A percentile compares a stretch with the other conserved stretches of the same genome.
phyloP scores from a whole-genome alignment of 2,113 vertebrate genomes.

The Hippopotamus amphibius region DNA sequence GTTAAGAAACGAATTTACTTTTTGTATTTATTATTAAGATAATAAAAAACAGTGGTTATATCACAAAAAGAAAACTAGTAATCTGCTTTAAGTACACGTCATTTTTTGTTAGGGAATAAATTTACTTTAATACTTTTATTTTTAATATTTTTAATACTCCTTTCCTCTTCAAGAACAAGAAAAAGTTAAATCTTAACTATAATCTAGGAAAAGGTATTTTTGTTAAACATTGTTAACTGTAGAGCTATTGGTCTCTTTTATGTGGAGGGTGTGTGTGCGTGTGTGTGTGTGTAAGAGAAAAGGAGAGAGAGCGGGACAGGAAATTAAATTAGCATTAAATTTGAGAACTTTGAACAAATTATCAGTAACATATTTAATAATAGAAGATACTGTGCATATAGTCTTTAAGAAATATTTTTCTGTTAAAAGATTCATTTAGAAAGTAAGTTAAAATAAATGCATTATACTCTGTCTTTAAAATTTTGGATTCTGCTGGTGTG shows the following conservation, averaged over 20 bases:
- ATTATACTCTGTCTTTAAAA: neutral
- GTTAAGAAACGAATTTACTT: slow-evolving; percentile 67
- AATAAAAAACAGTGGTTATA: neutral
- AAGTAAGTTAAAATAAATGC: slow-evolving; percentile 30
- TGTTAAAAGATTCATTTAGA: slow-evolving; percentile 29
- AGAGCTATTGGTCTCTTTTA: slow-evolving; percentile 10
- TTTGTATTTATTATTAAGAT: slow-evolving; percentile 38
- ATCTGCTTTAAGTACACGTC: slow-evolving; percentile 18
- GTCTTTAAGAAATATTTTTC: neutral
- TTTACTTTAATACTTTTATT: neutral
- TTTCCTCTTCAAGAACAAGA: slow-evolving; percentile 37
- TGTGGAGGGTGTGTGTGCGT: neutral
- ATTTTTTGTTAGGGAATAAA: slow-evolving; percentile 36
- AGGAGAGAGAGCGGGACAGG: neutral
- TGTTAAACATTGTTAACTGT: slow-evolving; percentile 34
- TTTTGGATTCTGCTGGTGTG: neutral
- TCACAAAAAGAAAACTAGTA: slow-evolving; percentile 46
- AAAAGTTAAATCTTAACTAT: slow-evolving; percentile 60
- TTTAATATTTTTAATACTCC: neutral
- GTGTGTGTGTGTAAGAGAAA: neutral
- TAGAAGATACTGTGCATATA: neutral
- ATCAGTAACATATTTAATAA: slow-evolving; percentile 28
- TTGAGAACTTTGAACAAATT: neutral
- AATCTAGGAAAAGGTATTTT: slow-evolving; percentile 22
- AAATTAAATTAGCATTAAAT: slow-evolving; percentile 49